Conservation (phyloP, 2,113 vertebrate species). For the Glaucomys volans region DNA sequence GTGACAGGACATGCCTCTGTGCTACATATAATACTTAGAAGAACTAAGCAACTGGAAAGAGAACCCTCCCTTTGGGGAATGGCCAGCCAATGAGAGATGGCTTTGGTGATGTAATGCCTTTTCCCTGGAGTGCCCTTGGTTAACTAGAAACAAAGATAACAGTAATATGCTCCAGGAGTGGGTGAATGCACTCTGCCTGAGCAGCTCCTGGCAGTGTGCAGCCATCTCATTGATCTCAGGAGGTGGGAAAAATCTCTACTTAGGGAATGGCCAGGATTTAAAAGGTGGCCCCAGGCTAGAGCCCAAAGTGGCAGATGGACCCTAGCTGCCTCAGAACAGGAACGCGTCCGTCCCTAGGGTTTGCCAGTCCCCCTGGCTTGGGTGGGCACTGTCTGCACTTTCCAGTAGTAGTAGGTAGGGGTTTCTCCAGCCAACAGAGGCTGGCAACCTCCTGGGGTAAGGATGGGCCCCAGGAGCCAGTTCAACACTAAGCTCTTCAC, state of each 20-base stretch:
- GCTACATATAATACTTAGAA: not conserved
- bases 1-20: not conserved
- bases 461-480: fast-evolving
- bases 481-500: not conserved
- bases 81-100: conserved; percentile 57
- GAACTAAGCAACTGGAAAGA: not conserved
- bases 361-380: not conserved
- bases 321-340: not conserved
- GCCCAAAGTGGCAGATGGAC: not conserved
- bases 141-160: conserved; percentile 44
- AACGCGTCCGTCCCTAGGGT: not conserved
- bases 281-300: not conserved
- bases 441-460: not conserved
- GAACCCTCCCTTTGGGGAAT: conserved; percentile 37
- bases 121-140: not conserved
- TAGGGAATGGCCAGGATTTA: not conserved
- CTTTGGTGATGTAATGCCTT: conserved; percentile 62
- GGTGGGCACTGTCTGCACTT: not conserved
- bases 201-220: conserved; percentile 6
- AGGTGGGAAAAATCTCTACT: not conserved
- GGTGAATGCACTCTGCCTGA: conserved; percentile 22
- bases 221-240: conserved; percentile 1
- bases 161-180: not conserved
- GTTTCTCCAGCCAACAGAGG: not conserved
- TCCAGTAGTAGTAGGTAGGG: not conserved